Base-by-base conservation (phyloP, 1,140 invertebrate genomes). In the Chlorops oryzae region DNA sequence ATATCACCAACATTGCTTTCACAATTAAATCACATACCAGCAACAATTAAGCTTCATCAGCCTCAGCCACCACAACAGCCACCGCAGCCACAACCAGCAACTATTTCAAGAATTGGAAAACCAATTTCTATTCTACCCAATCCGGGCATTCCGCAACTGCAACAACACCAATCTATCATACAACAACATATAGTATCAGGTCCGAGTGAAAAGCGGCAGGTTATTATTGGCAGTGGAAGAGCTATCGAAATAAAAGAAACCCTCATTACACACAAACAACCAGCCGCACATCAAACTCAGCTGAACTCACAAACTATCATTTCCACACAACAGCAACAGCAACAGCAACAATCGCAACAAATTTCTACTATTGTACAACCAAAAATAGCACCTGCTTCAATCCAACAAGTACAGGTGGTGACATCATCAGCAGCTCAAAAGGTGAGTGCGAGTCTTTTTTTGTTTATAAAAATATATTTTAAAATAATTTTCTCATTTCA, bases 161-260 rank as follows among this genome's bases (percentile, higher is more conserved):
- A 70, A 52, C 63, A 70, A 35, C 67, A 70, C 46, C 64, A 70
- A 35, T 70, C 67, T n/a, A 70, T 70, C 13, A 70, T 70, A 32
- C 67, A 70, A 46, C 66, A 70, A 37, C 64, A 66, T 47, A 63
- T 66, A 12, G 67, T 66, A 32, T 67, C 67, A 6, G 59, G 66
- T 2, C 67, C 60, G 1, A 39, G 47, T 0, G 64, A 70, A n/a
- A 70, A 70, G 39, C 53, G 62, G 7, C 66, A 69, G 38, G 40
- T 55, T n/a, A 39, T 70, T 5, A 21, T 70, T 3, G 22, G 62
- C 1, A 54, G 61, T n/a, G 5, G 55, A 60, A 2, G 52, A 21
- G 41, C 56, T 22, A 57, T 51, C 28, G 52, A 54, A 52, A 60
- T 69, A 13, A 70, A 70, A 44, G 63, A 70, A 47, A 70, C 65